Evolutionary conservation across 2,888 invertebrate genomes (phyloP).

Genomic region (Disparrhopalites patrizii): DNA sequence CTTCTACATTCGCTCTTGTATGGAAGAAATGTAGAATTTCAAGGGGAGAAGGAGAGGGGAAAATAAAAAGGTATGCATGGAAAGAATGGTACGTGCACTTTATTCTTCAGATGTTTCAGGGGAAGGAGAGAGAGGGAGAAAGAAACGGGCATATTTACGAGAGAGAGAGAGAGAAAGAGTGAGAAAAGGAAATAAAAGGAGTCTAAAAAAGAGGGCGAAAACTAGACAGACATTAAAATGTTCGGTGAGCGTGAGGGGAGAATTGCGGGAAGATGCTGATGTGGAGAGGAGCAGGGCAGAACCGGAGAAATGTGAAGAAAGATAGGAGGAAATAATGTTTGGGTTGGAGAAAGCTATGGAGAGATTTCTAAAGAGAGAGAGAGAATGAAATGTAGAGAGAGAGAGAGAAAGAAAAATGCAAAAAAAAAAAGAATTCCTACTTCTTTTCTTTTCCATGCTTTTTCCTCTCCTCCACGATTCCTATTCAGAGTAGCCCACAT

Average conservation of each 20-base stretch:
- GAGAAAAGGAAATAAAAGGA: neutral
- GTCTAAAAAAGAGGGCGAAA: neutral
- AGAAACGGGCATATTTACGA: neutral
- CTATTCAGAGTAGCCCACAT: conserved; percentile 18
- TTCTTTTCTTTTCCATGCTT: neutral
- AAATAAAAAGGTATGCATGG: neutral
- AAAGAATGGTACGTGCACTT: too few relatives aligned
- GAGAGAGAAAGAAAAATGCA: neutral
- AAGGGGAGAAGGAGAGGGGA: neutral
- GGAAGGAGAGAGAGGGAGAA: too few relatives aligned
- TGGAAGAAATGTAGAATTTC: too few relatives aligned
- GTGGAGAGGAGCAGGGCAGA: neutral
- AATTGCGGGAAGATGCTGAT: neutral
- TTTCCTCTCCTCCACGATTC: conserved; percentile 1
- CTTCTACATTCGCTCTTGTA: too few relatives aligned
- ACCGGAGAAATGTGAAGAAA: neutral
- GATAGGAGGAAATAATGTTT: too few relatives aligned
- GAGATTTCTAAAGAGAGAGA: neutral
- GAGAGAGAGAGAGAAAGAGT: neutral
- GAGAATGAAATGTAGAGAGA: neutral
- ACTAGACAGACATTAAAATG: neutral
- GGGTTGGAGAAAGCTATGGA: too few relatives aligned
- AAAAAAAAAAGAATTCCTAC: conserved; percentile 10
- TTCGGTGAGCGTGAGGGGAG: neutral
- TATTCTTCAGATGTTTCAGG: too few relatives aligned